phyloP scores from a whole-genome alignment of 2,888 invertebrate species.

The Drosophila anceps region DNA sequence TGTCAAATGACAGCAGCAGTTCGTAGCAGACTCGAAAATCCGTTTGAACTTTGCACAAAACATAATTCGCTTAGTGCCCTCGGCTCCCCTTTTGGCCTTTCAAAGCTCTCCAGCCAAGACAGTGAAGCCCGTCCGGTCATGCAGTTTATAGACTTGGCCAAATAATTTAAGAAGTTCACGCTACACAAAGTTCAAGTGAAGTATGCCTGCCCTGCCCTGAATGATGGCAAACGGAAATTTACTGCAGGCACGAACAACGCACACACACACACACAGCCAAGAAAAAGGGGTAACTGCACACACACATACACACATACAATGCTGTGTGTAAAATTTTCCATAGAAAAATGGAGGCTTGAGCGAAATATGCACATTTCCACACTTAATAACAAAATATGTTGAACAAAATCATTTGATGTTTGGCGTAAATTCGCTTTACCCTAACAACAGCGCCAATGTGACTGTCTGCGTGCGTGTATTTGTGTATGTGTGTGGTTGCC shows the following conservation, averaged over 20 bases:
- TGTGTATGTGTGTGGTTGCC: conserved; percentile 46
- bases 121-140: conserved; percentile 22
- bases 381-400: conserved; percentile 82
- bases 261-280: conserved; percentile 10
- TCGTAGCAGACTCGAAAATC: conserved; percentile 46
- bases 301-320: conserved; percentile 10
- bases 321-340: conserved; percentile 18
- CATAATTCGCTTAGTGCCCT: conserved; percentile 64
- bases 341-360: conserved; percentile 43
- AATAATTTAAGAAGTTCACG: conserved; percentile 81
- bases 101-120: conserved; percentile 12
- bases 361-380: conserved; percentile 80
- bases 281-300: conserved; percentile 25
- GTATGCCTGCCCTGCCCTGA: conserved; percentile 67
- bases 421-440: conserved; percentile 58
- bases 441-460: conserved; percentile 18
- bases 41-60: conserved; percentile 62
- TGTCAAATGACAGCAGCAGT: conserved; percentile 57
- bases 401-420: conserved; percentile 81
- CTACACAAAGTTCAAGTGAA: conserved; percentile 78
- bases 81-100: neutral
- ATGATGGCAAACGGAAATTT: conserved; percentile 79
- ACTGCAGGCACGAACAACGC: conserved; percentile 75
- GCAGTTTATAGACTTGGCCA: conserved; percentile 68
- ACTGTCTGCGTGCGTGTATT: conserved; percentile 9